Evolutionary conservation across 2,113 vertebrate genomes (phyloP).

Genomic region (Mus musculus): GRCm39 chr6:122432501-122433000

Average conservation of each 20-base stretch:
- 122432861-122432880: conserved; percentile 33
- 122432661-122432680: conserved; percentile 73
- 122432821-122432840: conserved; percentile 46
- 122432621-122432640: conserved; percentile 68
- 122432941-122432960: conserved; percentile 22
- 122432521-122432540: conserved; percentile 82
- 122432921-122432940: conserved; percentile 41
- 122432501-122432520: conserved; percentile 90
- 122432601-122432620: conserved; percentile 70
- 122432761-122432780: conserved; percentile 49
- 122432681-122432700: conserved; percentile 82
- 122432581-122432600: conserved; percentile 73
- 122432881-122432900: conserved; percentile 6
- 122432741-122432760: conserved; percentile 64
- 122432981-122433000: conserved; percentile 35
- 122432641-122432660: conserved; percentile 61
- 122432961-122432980: conserved; percentile 29
- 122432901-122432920: conserved; percentile 38
- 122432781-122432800: conserved; percentile 32
- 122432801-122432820: conserved; percentile 51
- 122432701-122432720: conserved; percentile 76
- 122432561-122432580: conserved; percentile 70
- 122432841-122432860: background rate
- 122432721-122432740: conserved; percentile 72
- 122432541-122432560: conserved; percentile 80